Evolutionary conservation across 2,888 invertebrate species (phyloP), one percentile per base, ranked within the genome.

Genomic region (Aethes cnicana): DNA sequence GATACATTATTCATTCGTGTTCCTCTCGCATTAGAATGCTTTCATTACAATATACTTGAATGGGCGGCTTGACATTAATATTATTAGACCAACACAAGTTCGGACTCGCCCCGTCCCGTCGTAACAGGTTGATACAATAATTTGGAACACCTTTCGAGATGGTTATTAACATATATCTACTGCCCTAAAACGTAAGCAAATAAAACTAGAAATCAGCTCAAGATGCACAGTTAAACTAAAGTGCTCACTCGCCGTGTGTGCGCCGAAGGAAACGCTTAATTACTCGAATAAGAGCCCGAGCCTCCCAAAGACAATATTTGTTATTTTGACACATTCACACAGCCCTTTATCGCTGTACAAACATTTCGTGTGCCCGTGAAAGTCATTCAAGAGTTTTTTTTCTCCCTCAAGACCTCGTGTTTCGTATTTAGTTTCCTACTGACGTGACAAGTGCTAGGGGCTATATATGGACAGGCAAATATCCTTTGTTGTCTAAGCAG

Each of bases 241-340:
- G 39, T 52, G 32, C 46, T 20, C 12, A 14, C n/a, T 21, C 23
- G 16, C 20, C 32, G 37, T 52, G 39, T 46, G 33, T 52, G 14
- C 44, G 37, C 39, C 39, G 11, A 30, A 47, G 41, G 70, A 63
- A 61, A 55, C 59, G 62, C 65, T 75, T 81, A 81, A 82, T 81
- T 81, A 74, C 74, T 62, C 74, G 66, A 64, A 71, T 64, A 65
- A 69, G 71, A 66, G 69, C 69, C 72, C 69, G 69, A 68, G 66
- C 68, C 63, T 69, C 63, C 69, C 70, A 77, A 71, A 78, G 82
- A 82, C 84, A 88, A 89, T 89, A 86, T 84, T 86, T 85, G 81
- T 81, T 81, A 78, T 89, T 90, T 90, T 90, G 88, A 87, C 88
- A 86, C 85, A 89, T 89, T 90, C 88, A 89, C 85, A 86, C 84